phyloP scores from a whole-genome alignment of 1,140 invertebrate genomes.

The Cephus cinctus region DNA sequence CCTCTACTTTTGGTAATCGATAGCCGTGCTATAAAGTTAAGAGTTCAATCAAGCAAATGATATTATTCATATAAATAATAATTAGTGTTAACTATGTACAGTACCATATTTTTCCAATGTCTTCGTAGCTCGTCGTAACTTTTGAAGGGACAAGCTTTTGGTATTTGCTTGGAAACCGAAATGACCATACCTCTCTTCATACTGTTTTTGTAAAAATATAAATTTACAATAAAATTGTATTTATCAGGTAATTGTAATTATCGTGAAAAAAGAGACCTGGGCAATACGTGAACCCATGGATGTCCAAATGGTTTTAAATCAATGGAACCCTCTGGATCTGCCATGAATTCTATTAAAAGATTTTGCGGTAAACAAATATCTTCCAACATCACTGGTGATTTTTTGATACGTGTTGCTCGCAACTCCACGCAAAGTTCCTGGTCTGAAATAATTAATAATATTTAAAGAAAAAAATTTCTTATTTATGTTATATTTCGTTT shows the following conservation, averaged over 20 bases:
- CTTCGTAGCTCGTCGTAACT: constrained; percentile 39
- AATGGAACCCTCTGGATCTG: constrained; percentile 15
- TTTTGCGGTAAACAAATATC: constrained; percentile 14
- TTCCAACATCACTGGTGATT: constrained; percentile 23
- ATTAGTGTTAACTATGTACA: constrained; percentile 6
- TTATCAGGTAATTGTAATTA: not conserved
- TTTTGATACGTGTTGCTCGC: constrained; percentile 22
- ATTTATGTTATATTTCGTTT: not conserved
- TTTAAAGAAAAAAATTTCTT: not conserved
- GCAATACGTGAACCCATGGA: constrained; percentile 31
- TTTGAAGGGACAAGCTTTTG: constrained; percentile 28
- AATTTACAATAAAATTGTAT: not conserved
- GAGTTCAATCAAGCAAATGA: constrained; percentile 2
- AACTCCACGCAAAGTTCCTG: constrained; percentile 14
- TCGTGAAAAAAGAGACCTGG: constrained; percentile 30
- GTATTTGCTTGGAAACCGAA: constrained; percentile 32
- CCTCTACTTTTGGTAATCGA: constrained; percentile 33
- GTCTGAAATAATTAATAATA: constrained; percentile 20
- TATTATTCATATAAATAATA: not conserved
- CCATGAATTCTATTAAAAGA: constrained; percentile 16
- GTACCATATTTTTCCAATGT: constrained; percentile 52
- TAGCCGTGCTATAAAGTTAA: constrained; percentile 41
- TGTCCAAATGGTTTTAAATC: constrained; percentile 15
- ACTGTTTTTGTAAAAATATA: constrained; percentile 19
- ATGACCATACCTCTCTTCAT: constrained; percentile 36